These are phyloP conservation scores for Lymantria monacha DNA, from an alignment of 2,888 invertebrate species.

Conservation along the genomic window DNA sequence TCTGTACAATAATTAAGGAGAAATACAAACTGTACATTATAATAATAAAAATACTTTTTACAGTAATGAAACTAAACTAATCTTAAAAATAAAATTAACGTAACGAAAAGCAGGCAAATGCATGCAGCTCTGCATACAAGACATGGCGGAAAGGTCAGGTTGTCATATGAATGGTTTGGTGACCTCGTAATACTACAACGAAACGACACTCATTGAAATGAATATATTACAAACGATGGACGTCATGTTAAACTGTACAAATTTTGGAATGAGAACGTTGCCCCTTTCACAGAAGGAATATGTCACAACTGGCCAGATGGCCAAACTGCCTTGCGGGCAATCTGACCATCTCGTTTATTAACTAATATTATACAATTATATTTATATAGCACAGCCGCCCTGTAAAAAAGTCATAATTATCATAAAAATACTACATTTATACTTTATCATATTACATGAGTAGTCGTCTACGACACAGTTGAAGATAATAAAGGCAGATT, in stretches of 20 bases:
- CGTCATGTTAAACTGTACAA: slow-evolving; percentile 79
- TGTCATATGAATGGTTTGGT: slow-evolving; percentile 84
- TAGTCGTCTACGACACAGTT: slow-evolving; percentile 68
- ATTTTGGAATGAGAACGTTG: slow-evolving; percentile 86
- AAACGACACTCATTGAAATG: slow-evolving; percentile 88
- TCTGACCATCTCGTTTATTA: slow-evolving; percentile 72
- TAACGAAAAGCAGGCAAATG: slow-evolving; percentile 87
- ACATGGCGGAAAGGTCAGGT: slow-evolving; percentile 86
- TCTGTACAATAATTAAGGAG: slow-evolving; percentile 79
- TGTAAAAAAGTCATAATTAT: slow-evolving; percentile 81
- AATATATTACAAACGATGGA: slow-evolving; percentile 82
- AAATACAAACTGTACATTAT: slow-evolving; percentile 80
- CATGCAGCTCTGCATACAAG: slow-evolving; percentile 85
- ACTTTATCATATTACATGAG: slow-evolving; percentile 66
- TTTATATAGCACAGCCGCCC: slow-evolving; percentile 68
- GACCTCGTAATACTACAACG: slow-evolving; percentile 81
- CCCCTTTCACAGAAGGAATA: slow-evolving; percentile 94
- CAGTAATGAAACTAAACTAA: slow-evolving; percentile 80
- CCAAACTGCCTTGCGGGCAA: slow-evolving; percentile 74
- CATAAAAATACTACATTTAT: slow-evolving; percentile 57
- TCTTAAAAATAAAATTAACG: slow-evolving; percentile 79
- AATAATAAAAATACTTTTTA: slow-evolving; percentile 69
- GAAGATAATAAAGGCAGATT: slow-evolving; percentile 42
- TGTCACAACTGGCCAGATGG: slow-evolving; percentile 88
- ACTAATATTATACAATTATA: slow-evolving; percentile 65